A percentile compares a stretch with the other conserved stretches of the same genome.
Conservation (phyloP, 2,113 vertebrate species). For the Lophura nycthemera region DNA sequence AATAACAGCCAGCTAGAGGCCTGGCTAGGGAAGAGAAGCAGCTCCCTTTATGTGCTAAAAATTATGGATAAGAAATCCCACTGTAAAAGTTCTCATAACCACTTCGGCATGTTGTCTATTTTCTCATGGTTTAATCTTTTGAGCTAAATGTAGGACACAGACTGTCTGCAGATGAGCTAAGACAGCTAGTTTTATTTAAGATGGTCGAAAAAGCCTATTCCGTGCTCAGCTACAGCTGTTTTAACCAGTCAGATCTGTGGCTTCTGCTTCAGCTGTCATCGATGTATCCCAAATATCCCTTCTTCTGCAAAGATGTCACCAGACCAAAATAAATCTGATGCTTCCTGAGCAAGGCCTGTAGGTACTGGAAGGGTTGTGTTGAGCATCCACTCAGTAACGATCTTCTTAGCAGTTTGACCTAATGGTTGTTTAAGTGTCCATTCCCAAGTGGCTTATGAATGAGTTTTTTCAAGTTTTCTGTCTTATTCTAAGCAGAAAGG, state of each 20-base stretch:
- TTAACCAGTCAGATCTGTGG: background rate
- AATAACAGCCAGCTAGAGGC: background rate
- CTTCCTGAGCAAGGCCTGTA: background rate
- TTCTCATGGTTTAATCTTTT: background rate
- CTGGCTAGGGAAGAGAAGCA: background rate
- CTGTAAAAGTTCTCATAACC: background rate
- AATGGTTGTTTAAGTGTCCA: accelerated
- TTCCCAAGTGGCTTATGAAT: background rate
- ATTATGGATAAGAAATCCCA: background rate
- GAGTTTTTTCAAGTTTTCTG: background rate
- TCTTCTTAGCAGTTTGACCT: background rate
- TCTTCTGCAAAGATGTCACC: background rate
- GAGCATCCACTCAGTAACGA: background rate
- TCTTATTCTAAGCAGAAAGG: background rate
- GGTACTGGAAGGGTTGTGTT: background rate
- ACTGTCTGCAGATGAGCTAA: background rate
- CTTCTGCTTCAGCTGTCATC: background rate
- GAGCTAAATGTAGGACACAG: background rate
- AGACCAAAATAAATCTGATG: background rate
- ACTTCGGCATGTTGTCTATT: background rate
- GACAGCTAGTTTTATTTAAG: background rate
- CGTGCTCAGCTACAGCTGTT: background rate
- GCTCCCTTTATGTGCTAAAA: background rate
- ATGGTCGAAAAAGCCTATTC: background rate
- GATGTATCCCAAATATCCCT: background rate